Evolutionary conservation across 2,113 vertebrate genomes (phyloP).

Genomic region (Gulo gulo): DNA sequence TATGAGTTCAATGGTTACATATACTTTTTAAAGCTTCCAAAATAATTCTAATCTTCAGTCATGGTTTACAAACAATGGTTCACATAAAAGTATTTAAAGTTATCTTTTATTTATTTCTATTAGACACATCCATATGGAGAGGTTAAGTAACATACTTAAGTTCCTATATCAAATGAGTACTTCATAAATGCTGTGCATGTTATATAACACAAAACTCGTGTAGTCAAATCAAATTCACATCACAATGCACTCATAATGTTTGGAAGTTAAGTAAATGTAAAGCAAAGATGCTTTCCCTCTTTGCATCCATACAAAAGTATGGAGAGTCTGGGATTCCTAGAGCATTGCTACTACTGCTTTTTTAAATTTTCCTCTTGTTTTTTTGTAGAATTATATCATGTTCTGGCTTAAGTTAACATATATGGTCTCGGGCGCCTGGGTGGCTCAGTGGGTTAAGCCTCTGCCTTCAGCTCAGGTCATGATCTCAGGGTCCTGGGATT

Average conservation of each 20-base stretch:
- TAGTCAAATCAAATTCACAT: background rate
- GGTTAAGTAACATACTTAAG: background rate
- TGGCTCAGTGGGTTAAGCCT: no score
- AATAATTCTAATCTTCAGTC: background rate
- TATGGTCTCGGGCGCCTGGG: background rate
- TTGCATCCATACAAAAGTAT: background rate
- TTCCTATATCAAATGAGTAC: background rate
- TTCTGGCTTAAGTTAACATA: background rate
- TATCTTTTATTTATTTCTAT: background rate
- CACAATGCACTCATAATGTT: background rate
- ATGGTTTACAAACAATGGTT: background rate
- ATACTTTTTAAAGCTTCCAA: background rate
- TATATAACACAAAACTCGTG: background rate
- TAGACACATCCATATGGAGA: background rate
- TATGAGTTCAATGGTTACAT: background rate
- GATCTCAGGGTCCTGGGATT: no score
- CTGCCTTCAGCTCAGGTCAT: no score
- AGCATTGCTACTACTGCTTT: background rate
- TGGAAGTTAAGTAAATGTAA: background rate
- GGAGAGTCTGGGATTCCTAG: background rate
- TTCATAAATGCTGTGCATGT: background rate
- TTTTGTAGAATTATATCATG: background rate
- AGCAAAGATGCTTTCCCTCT: background rate
- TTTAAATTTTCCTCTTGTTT: background rate
- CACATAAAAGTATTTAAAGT: background rate